Percentiles rank a stretch among this genome's conserved stretches.
These are phyloP conservation scores for Podarcis muralis DNA, from an alignment of 2,113 vertebrate genomes.

Conservation along the genomic window DNA sequence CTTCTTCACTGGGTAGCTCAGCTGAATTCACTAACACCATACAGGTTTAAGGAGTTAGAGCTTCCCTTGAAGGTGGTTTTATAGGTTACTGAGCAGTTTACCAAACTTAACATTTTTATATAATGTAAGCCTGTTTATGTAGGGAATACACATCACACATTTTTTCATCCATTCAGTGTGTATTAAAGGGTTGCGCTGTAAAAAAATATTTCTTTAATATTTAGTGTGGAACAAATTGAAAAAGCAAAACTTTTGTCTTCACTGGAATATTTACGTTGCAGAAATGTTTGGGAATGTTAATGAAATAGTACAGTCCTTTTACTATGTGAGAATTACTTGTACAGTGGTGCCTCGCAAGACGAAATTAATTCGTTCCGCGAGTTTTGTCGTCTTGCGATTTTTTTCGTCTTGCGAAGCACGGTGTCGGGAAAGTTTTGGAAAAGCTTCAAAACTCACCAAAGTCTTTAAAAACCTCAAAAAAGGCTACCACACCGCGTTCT, in stretches of 20 bases:
- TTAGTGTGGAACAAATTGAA: not conserved
- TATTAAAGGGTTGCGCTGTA: not conserved
- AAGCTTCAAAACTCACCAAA: too few relatives aligned
- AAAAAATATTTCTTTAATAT: too few relatives aligned
- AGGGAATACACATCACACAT: not conserved
- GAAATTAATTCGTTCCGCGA: too few relatives aligned
- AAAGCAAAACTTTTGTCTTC: not conserved
- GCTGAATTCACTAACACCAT: not conserved
- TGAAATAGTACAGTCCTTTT: not conserved
- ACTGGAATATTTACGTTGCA: not conserved
- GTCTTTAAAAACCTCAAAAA: too few relatives aligned
- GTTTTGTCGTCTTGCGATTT: too few relatives aligned
- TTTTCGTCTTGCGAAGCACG: too few relatives aligned
- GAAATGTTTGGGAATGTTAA: not conserved
- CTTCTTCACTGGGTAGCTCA: not conserved
- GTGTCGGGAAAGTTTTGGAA: too few relatives aligned
- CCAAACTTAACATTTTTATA: not conserved
- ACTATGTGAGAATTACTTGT: too few relatives aligned
- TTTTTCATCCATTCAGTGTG: not conserved
- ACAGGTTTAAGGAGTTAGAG: not conserved
- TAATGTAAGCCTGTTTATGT: not conserved
- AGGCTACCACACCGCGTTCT: too few relatives aligned
- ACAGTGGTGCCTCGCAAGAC: too few relatives aligned
- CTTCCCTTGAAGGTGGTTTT: not conserved
- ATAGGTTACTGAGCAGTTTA: not conserved